phyloP scores from a whole-genome alignment of 2,113 vertebrate species.

The Saccopteryx bilineata region DNA sequence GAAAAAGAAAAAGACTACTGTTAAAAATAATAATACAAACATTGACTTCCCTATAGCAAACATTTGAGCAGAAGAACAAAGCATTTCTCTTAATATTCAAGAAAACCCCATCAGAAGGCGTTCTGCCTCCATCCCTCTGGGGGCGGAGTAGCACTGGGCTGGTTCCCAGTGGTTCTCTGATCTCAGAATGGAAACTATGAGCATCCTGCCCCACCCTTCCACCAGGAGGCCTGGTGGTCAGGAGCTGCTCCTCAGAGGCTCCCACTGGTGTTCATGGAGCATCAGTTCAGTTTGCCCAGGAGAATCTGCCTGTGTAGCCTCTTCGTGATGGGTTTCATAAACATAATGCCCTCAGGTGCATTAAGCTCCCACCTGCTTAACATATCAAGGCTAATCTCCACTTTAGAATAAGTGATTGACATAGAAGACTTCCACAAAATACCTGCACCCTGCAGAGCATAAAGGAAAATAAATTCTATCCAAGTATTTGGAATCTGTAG shows the following conservation, averaged over 20 bases:
- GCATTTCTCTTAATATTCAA: background rate
- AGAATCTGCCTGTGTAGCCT: background rate
- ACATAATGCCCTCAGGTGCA: background rate
- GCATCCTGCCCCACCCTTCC: background rate
- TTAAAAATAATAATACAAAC: background rate
- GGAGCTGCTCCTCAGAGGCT: too few relatives aligned
- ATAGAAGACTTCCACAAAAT: background rate
- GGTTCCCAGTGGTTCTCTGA: background rate
- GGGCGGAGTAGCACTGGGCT: fast-evolving
- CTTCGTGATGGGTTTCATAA: background rate
- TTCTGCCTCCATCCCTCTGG: background rate
- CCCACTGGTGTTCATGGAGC: background rate
- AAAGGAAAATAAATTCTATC: background rate
- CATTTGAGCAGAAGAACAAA: background rate
- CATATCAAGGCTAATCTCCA: background rate
- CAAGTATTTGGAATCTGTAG: background rate
- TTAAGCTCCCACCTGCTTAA: background rate
- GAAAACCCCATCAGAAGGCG: background rate
- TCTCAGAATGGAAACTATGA: background rate
- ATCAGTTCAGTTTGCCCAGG: fast-evolving
- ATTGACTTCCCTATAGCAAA: background rate
- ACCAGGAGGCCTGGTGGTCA: background rate
- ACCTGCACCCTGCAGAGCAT: background rate
- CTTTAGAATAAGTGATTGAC: background rate
- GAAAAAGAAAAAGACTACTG: background rate